These are phyloP conservation scores for Tetragonula clypearis DNA, from an alignment of 1,140 invertebrate species.

Conservation along the genomic window DNA sequence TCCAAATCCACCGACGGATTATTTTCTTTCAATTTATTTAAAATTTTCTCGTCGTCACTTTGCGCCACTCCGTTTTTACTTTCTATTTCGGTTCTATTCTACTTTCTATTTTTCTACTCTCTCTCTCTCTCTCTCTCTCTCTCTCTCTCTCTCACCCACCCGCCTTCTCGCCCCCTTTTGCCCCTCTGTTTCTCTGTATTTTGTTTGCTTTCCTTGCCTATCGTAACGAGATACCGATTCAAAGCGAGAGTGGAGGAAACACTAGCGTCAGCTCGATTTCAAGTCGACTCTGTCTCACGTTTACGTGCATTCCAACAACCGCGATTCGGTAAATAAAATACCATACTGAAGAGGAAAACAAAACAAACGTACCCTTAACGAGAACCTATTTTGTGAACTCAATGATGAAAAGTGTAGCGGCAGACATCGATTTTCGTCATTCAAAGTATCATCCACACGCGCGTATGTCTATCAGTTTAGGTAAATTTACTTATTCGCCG, in stretches of 20 bases:
- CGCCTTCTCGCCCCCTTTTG: background rate
- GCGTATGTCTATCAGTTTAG: no score
- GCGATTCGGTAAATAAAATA: slow-evolving; percentile 34
- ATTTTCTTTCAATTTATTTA: background rate
- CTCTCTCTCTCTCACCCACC: background rate
- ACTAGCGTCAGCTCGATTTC: slow-evolving; percentile 22
- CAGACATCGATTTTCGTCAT: background rate
- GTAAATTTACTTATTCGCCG: no score
- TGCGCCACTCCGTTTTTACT: no score
- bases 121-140: background rate
- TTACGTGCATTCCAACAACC: slow-evolving; percentile 26
- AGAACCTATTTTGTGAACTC: no score
- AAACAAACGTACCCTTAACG: no score
- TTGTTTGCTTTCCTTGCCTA: slow-evolving; percentile 24
- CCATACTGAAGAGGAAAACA: background rate
- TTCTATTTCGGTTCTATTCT: background rate
- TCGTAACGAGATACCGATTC: slow-evolving; percentile 45
- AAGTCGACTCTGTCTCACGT: slow-evolving; percentile 11
- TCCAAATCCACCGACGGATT: background rate
- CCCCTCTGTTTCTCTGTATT: slow-evolving; percentile 19
- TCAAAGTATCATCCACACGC: no score
- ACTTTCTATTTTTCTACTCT: background rate
- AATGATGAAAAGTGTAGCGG: no score
- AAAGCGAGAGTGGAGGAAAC: slow-evolving; percentile 17
- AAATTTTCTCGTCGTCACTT: background rate